Evolutionary conservation across 2,888 invertebrate genomes (phyloP).

Genomic region (Automeris io): DNA sequence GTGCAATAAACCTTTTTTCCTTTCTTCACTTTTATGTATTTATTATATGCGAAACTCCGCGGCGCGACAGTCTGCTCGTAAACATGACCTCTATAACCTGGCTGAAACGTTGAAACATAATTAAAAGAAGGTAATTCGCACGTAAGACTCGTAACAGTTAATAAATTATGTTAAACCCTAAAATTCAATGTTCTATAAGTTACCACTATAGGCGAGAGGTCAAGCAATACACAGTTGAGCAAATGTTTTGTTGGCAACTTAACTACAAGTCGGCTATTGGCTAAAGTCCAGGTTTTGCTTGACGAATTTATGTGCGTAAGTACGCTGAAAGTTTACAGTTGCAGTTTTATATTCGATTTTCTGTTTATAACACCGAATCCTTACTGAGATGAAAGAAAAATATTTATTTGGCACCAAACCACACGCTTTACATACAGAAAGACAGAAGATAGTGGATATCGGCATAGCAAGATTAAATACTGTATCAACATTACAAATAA

Average conservation of each 20-base stretch:
- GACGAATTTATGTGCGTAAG: conserved; percentile 59
- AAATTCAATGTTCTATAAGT: background rate
- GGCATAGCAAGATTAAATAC: no score
- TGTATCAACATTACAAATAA: no score
- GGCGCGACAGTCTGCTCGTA: no score
- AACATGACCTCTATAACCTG: background rate
- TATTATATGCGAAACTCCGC: no score
- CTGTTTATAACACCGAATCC: no score
- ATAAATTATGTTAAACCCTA: background rate
- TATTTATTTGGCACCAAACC: no score
- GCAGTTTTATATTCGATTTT: background rate
- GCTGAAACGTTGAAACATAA: background rate
- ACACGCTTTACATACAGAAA: no score
- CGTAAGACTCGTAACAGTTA: background rate
- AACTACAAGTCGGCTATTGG: conserved; percentile 30
- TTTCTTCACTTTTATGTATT: no score
- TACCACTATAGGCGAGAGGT: background rate
- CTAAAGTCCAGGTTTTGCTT: conserved; percentile 39
- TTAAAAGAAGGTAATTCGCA: background rate
- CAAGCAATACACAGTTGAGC: conserved; percentile 7
- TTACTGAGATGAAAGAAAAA: no score
- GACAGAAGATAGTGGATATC: no score
- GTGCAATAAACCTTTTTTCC: no score
- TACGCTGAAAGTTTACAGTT: conserved; percentile 9
- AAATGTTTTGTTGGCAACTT: conserved; percentile 31